Conservation (phyloP, 2,113 vertebrate genomes). For the Ranitomeya imitator region DNA sequence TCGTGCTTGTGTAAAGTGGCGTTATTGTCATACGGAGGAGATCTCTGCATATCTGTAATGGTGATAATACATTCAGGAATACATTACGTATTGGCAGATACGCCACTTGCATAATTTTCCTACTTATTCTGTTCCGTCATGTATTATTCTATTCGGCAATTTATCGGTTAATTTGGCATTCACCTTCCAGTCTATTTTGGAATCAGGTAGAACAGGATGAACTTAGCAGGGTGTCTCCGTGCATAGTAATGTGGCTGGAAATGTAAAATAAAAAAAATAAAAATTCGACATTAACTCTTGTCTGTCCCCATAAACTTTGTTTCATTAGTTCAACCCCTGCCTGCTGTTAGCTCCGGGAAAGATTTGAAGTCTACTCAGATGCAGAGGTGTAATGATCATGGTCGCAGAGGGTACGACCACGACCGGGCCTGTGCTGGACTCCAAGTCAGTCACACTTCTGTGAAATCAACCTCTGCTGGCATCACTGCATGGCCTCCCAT, state of each 20-base stretch:
- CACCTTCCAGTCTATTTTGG: not conserved
- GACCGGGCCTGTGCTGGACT: too few species aligned
- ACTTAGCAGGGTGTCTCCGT: not conserved
- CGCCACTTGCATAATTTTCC: not conserved
- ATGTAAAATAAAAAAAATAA: too few species aligned
- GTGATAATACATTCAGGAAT: slow-evolving; percentile 6
- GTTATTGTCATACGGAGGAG: not conserved
- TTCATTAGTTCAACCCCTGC: too few species aligned
- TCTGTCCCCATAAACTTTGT: not conserved
- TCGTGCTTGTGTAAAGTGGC: not conserved
- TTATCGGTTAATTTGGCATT: not conserved
- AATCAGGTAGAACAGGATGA: not conserved
- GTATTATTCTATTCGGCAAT: not conserved
- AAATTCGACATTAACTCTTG: not conserved
- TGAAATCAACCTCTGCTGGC: too few species aligned
- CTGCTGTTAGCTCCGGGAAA: too few species aligned
- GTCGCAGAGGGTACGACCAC: too few species aligned
- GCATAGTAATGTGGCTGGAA: too few species aligned
- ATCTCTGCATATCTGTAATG: not conserved
- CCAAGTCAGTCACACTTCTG: too few species aligned
- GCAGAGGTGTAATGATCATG: too few species aligned
- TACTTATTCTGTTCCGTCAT: not conserved
- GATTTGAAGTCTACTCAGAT: too few species aligned
- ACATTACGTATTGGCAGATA: slow-evolving; percentile 4
- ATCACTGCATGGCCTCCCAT: too few species aligned